Evolutionary conservation across 2,888 invertebrate genomes (phyloP).

Genomic region (Hanleya hanleyi): DNA sequence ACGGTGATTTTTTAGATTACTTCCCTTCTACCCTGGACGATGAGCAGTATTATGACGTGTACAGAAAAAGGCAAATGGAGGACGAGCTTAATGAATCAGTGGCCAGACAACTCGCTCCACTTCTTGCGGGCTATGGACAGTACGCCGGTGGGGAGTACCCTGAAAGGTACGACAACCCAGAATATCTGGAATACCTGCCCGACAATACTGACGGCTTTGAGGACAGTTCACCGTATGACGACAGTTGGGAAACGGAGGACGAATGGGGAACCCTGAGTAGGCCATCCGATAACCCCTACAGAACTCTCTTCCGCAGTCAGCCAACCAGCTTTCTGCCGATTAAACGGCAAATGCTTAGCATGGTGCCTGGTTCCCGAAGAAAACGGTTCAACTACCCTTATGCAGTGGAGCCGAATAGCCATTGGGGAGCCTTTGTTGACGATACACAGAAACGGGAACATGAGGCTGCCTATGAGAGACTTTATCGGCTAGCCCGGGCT

Average conservation of each 20-base stretch:
- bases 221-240: neutral
- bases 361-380: slow-evolving; percentile 28
- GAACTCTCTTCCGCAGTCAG: neutral
- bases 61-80: neutral
- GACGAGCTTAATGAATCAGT: neutral
- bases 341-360: slow-evolving; percentile 34
- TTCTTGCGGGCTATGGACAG: neutral
- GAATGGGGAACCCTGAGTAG: neutral
- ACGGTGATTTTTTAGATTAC: neutral
- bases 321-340: slow-evolving; percentile 13
- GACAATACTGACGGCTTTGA: neutral
- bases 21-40: neutral
- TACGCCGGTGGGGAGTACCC: neutral
- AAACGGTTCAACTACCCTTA: slow-evolving; percentile 42
- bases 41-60: neutral
- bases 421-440: slow-evolving; percentile 45
- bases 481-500: slow-evolving; percentile 37
- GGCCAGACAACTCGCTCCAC: neutral
- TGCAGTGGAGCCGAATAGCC: slow-evolving; percentile 36
- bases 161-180: neutral
- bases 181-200: neutral
- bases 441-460: slow-evolving; percentile 34
- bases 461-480: slow-evolving; percentile 36
- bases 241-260: neutral
- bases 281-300: neutral